These are phyloP conservation scores for Hemitrygon akajei DNA, from an alignment of 2,797 vertebrate genomes.

Conservation along the genomic window DNA sequence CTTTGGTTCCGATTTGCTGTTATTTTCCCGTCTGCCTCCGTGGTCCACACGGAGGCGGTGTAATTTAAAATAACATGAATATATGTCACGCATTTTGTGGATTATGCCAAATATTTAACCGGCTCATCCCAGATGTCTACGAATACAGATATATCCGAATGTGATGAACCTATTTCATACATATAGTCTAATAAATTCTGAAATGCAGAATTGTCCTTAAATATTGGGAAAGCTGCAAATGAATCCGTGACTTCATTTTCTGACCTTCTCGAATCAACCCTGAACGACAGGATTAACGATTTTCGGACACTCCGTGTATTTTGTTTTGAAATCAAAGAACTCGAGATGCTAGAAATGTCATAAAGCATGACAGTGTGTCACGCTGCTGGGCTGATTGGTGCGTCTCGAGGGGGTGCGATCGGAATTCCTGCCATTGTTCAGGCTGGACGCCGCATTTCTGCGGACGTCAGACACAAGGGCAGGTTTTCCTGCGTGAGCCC, in stretches of 20 bases:
- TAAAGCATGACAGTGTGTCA: background rate
- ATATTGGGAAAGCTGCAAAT: background rate
- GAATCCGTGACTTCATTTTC: background rate
- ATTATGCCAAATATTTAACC: background rate
- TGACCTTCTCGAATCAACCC: background rate
- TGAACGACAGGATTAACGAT: too few relatives aligned
- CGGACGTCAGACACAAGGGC: background rate
- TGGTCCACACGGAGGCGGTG: background rate
- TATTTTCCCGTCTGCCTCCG: too few relatives aligned
- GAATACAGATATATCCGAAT: background rate
- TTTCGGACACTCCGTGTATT: too few relatives aligned
- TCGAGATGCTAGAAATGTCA: too few relatives aligned
- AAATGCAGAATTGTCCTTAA: background rate
- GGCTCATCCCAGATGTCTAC: background rate
- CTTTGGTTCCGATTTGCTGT: too few relatives aligned
- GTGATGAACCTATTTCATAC: background rate
- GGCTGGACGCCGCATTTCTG: background rate
- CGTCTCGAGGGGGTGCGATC: background rate
- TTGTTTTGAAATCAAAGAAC: too few relatives aligned
- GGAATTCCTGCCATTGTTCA: conserved; percentile 15
- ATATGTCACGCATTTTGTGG: background rate
- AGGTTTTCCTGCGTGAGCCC: background rate
- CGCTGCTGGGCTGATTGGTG: background rate
- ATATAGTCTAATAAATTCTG: background rate
- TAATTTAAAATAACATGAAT: background rate